phyloP scores from a whole-genome alignment of 2,113 vertebrate genomes.

The Cacatua alba region DNA sequence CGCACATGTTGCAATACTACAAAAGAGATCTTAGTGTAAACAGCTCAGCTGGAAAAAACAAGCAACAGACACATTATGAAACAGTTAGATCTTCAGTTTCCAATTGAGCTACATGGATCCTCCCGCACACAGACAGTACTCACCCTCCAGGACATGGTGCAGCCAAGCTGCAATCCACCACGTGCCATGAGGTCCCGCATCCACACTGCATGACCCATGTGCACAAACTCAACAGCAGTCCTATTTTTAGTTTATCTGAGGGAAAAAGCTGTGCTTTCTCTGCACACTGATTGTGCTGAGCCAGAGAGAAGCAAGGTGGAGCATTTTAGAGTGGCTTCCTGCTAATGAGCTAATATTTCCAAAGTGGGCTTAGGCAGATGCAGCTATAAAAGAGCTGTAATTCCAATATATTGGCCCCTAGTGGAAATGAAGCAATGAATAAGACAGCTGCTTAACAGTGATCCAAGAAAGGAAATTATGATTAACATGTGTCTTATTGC shows the following conservation, averaged over 20 bases:
- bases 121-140: not conserved
- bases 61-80: not conserved
- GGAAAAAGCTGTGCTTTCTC: not conserved
- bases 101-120: not conserved
- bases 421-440: conserved; percentile 41
- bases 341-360: conserved; percentile 41
- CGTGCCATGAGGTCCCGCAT: not conserved
- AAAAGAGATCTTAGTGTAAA: not conserved
- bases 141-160: not conserved
- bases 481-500: conserved; percentile 19
- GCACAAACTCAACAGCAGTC: not conserved
- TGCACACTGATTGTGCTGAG: not conserved
- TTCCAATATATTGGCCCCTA: conserved; percentile 2
- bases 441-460: conserved; percentile 36
- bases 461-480: conserved; percentile 25
- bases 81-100: not conserved
- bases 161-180: not conserved
- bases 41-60: conserved; percentile 23
- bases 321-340: not conserved
- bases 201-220: not conserved
- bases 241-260: not conserved
- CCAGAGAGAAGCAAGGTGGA: not conserved
- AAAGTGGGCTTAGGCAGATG: conserved; percentile 45
- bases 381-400: conserved; percentile 24
- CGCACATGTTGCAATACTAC: not conserved